A percentile compares a stretch with the other conserved stretches of the same genome.
These are phyloP conservation scores for Trichogramma pretiosum DNA, from an alignment of 1,140 invertebrate genomes.

Conservation along the genomic window DNA sequence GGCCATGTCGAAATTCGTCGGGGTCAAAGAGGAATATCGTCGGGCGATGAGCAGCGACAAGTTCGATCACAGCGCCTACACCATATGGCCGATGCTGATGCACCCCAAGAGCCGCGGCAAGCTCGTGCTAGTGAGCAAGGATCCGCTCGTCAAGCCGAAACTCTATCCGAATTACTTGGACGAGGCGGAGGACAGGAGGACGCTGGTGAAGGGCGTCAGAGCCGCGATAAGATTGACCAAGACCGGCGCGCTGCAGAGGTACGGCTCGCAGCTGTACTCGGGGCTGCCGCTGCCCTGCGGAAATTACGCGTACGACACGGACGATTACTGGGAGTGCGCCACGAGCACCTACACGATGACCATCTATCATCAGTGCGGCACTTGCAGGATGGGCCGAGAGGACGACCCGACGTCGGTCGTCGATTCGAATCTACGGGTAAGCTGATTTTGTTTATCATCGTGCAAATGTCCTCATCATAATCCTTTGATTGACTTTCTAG, in stretches of 20 bases:
- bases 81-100: neutral
- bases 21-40: neutral
- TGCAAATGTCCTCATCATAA: too few species aligned
- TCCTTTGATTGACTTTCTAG: too few species aligned
- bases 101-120: neutral
- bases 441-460: too few species aligned
- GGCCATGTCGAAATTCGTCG: neutral
- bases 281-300: neutral
- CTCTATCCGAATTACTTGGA: neutral
- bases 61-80: neutral
- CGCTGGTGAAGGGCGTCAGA: neutral
- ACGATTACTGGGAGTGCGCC: conserved; percentile 3
- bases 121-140: neutral
- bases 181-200: neutral
- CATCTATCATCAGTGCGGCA: neutral
- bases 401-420: neutral
- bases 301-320: neutral
- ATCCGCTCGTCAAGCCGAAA: neutral
- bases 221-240: neutral
- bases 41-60: neutral
- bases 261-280: neutral
- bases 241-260: neutral
- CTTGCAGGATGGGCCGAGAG: neutral
- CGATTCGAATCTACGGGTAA: neutral
- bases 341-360: neutral